Evolutionary conservation across 2,888 invertebrate species (phyloP).

Genomic region (Eristalis intricaria): DNA sequence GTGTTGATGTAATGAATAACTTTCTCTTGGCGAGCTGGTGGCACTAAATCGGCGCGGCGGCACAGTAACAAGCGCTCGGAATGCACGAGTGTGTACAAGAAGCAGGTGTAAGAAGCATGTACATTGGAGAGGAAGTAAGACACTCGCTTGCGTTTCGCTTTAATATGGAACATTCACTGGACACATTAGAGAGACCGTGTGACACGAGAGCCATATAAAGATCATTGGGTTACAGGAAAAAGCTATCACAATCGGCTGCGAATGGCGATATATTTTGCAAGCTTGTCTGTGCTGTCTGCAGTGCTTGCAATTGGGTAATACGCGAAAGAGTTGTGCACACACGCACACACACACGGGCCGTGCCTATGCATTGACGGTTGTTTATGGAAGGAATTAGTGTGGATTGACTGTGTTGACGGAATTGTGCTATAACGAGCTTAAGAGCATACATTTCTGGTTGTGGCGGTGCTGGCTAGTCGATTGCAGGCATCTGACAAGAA

Average conservation of each 20-base stretch:
- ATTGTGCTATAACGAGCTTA: too few relatives aligned
- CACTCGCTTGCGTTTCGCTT: conserved; percentile 35
- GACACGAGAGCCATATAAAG: conserved; percentile 23
- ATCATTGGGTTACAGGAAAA: conserved; percentile 49
- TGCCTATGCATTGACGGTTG: not conserved
- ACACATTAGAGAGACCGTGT: not conserved
- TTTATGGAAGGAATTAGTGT: not conserved
- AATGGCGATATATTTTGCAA: conserved; percentile 1
- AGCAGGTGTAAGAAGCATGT: not conserved
- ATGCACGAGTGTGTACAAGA: not conserved
- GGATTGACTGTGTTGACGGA: not conserved
- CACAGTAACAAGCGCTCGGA: conserved; percentile 34
- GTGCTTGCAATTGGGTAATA: not conserved
- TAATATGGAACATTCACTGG: not conserved
- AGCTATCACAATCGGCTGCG: conserved; percentile 9
- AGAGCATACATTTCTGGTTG: too few relatives aligned
- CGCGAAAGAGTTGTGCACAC: not conserved
- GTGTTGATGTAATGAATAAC: conserved; percentile 70
- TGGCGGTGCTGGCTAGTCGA: too few relatives aligned
- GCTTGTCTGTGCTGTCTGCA: not conserved
- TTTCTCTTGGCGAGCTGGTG: conserved; percentile 56
- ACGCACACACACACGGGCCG: not conserved
- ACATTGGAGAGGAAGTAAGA: conserved; percentile 46
- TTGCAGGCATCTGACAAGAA: too few relatives aligned
- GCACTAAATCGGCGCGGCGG: conserved; percentile 55